Base-by-base conservation (phyloP, 2,888 invertebrate species). In the Scaptomyza reducta region DNA sequence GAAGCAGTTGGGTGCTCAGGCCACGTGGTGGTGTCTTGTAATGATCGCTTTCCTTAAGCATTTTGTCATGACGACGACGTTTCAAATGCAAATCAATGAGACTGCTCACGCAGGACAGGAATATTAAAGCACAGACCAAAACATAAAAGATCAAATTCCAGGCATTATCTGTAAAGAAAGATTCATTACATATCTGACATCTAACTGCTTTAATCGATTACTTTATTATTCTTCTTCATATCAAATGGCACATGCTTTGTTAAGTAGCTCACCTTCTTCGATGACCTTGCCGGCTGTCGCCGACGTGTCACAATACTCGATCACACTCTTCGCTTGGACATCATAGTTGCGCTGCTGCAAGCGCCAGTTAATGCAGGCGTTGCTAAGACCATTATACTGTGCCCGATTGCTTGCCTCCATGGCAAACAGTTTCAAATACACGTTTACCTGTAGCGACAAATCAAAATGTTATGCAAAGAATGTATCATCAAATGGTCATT, bases 331-430 rank as follows among this genome's bases (percentile, higher is more conserved):
- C 38, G 90, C 89, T 25, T 49, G 73, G 41, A 90, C 57, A 4
- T 70, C 80, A 44, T 74, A 78, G 31, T 71, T 76, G 9, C 67
- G 77, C 16, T 67, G 63, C 38, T 63, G 58, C 53, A 90, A 70
- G 41, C 87, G 84, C 74, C 84, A 72, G 67, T 90, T 90, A n/a
- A 90, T 68, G 51, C 90, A 90, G 70, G 79, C 75, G 68, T 90
- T 90, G 27, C 80, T 67, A 4, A 90, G 64, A 4, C 53, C 73
- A 68, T 90, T 88, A n/a, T 79, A 86, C 4, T 70, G 85, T 27
- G 74, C 70, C 18, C 90, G 89, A 51, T 88, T 82, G 14, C 29
- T 61, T 4, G 70, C 69, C 74, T 90, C 90, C 29, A 69, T 70
- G 59, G 77, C 70, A 47, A 90, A 90, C 51, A 90, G 70, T 54